These are phyloP conservation scores for Mustela nigripes DNA, from an alignment of 2,113 vertebrate genomes.

Conservation along the genomic window DNA sequence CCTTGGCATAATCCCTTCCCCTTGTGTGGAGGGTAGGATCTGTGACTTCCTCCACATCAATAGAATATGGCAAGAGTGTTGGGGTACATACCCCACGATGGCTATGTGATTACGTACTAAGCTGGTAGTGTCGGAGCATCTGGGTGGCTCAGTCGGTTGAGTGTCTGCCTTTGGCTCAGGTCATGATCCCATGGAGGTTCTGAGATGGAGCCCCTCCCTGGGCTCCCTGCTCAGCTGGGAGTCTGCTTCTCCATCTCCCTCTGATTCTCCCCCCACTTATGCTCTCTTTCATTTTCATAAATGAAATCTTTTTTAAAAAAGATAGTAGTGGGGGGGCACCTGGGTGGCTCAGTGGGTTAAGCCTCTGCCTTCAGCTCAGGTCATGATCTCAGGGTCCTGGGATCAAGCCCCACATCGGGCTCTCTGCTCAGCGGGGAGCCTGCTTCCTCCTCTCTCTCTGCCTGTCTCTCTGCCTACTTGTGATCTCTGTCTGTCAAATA, in stretches of 20 bases:
- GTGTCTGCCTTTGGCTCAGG: background rate
- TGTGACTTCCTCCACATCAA: background rate
- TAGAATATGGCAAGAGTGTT: background rate
- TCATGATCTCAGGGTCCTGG: too few relatives aligned
- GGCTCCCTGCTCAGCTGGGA: background rate
- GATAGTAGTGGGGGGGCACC: too few relatives aligned
- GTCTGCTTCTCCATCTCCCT: background rate
- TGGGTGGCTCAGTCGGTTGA: background rate
- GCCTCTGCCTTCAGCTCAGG: too few relatives aligned
- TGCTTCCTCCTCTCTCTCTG: too few relatives aligned
- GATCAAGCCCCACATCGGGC: too few relatives aligned
- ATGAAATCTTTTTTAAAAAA: background rate
- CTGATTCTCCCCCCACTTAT: too few relatives aligned
- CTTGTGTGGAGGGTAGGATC: background rate
- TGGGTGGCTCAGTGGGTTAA: too few relatives aligned
- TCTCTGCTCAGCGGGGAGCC: too few relatives aligned
- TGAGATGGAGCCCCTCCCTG: background rate
- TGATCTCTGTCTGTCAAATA: too few relatives aligned
- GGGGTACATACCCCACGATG: too few relatives aligned
- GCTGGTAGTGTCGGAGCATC: background rate
- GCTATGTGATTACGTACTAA: rapidly evolving
- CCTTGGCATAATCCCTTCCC: background rate
- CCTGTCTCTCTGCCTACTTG: too few relatives aligned
- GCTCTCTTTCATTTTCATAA: background rate
- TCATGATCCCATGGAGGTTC: background rate